phyloP scores from a whole-genome alignment of 2,888 invertebrate genomes.

The Hedychridium roseum region DNA sequence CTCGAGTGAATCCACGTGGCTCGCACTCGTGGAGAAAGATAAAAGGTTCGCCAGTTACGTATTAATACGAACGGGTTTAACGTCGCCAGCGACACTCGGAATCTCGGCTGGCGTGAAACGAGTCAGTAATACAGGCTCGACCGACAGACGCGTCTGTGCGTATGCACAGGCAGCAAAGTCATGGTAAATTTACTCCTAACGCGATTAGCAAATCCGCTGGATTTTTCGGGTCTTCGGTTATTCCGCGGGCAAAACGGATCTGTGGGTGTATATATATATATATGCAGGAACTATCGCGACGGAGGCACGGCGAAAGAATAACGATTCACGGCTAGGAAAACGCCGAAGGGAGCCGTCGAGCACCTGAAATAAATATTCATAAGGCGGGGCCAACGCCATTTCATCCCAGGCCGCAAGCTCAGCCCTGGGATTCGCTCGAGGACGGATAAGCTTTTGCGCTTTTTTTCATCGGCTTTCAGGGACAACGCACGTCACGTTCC shows the following conservation, averaged over 20 bases:
- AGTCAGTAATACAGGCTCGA: slow-evolving; percentile 21
- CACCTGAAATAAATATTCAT: slow-evolving; percentile 13
- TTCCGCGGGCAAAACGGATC: too few species aligned
- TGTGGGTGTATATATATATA: too few species aligned
- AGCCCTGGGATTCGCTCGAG: too few species aligned
- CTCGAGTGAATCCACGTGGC: too few species aligned
- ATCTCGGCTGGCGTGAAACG: slow-evolving; percentile 15
- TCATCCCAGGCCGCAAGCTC: too few species aligned
- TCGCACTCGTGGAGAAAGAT: too few species aligned
- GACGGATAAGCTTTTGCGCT: too few species aligned
- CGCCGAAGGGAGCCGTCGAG: neutral
- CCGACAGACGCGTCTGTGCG: slow-evolving; percentile 20
- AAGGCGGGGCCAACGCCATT: neutral
- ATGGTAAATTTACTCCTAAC: slow-evolving; percentile 25
- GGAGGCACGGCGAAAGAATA: too few species aligned
- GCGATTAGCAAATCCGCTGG: slow-evolving; percentile 20
- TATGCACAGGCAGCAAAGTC: slow-evolving; percentile 10
- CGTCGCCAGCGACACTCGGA: slow-evolving; percentile 20
- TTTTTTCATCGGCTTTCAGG: too few species aligned
- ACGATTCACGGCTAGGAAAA: slow-evolving; percentile 1
- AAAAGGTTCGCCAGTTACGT: slow-evolving; percentile 27
- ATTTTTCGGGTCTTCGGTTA: slow-evolving; percentile 16
- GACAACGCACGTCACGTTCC: too few species aligned
- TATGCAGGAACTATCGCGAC: neutral
- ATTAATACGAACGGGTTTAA: slow-evolving; percentile 17